Conservation (phyloP, 2,888 invertebrate genomes). For the Thyatira batis region DNA sequence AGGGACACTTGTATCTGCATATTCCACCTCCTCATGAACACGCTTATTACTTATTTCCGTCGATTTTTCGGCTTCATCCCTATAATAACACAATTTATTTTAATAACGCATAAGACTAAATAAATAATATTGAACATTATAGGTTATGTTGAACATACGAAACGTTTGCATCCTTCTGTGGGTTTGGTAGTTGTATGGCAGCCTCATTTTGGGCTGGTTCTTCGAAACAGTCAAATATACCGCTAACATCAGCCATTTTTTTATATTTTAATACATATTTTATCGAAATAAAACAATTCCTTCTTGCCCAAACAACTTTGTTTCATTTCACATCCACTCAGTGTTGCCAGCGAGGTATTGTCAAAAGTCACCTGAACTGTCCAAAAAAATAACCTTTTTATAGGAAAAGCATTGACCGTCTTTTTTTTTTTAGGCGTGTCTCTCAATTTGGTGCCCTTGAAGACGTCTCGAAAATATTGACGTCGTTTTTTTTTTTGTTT, state of each 20-base stretch:
- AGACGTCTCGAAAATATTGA: too few relatives aligned
- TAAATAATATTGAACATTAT: slow-evolving; percentile 18
- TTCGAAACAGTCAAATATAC: slow-evolving; percentile 74
- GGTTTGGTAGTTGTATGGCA: slow-evolving; percentile 52
- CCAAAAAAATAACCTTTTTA: too few relatives aligned
- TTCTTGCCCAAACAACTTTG: too few relatives aligned
- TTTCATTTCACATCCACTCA: too few relatives aligned
- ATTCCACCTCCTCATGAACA: slow-evolving; percentile 61
- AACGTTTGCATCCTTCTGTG: slow-evolving; percentile 38
- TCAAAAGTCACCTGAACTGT: too few relatives aligned
- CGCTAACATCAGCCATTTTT: slow-evolving; percentile 60
- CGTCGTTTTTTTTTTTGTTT: too few relatives aligned
- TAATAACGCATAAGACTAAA: slow-evolving; percentile 5
- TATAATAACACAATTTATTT: slow-evolving; percentile 22
- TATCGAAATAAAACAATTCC: too few relatives aligned
- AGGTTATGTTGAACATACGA: slow-evolving; percentile 60
- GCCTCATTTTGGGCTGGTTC: slow-evolving; percentile 49
- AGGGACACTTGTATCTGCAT: slow-evolving; percentile 47
- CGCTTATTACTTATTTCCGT: slow-evolving; percentile 50
- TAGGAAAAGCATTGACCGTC: too few relatives aligned
- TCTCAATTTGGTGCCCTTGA: too few relatives aligned
- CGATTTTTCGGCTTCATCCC: slow-evolving; percentile 29
- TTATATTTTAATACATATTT: background rate
- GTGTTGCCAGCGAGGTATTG: too few relatives aligned
- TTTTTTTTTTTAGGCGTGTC: too few relatives aligned